These are phyloP conservation scores for Chironomus striatipennis DNA, from an alignment of 1,140 invertebrate genomes.

Conservation along the genomic window DNA sequence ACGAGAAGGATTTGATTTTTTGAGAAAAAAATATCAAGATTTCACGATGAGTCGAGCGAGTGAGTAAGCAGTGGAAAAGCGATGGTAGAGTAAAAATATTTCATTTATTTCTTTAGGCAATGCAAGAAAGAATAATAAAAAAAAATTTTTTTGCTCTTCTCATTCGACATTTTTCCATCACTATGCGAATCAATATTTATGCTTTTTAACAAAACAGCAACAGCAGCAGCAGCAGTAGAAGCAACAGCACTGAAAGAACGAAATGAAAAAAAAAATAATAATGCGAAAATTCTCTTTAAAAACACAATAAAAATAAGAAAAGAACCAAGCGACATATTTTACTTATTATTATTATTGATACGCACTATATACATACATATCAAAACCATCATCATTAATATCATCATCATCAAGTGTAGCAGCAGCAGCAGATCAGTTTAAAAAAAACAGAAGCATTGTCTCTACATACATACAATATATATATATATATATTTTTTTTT, in stretches of 20 bases:
- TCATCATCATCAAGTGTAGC: slow-evolving; percentile 12
- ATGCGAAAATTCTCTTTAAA: no score
- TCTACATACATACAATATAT: no score
- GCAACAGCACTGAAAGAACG: neutral
- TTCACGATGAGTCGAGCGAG: neutral
- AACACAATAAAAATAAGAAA: no score
- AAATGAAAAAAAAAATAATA: no score
- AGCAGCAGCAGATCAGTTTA: no score
- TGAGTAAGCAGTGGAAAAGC: neutral
- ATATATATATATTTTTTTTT: no score
- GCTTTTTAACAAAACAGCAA: neutral
- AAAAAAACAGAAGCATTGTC: no score
- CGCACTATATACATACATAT: neutral
- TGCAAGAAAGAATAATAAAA: slow-evolving; percentile 14
- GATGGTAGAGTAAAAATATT: neutral
- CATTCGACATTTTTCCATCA: slow-evolving; percentile 12
- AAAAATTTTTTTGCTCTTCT: neutral
- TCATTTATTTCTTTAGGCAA: slow-evolving; percentile 13
- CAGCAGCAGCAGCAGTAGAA: neutral
- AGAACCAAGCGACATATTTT: neutral
- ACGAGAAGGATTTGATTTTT: neutral
- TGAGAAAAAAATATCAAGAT: neutral
- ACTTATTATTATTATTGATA: slow-evolving; percentile 9
- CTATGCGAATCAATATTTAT: slow-evolving; percentile 13
- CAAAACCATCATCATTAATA: neutral